Evolutionary conservation across 2,888 invertebrate species (phyloP), one percentile per base, ranked within the genome.

Genomic region (Trissonchulus latispiculum): DNA sequence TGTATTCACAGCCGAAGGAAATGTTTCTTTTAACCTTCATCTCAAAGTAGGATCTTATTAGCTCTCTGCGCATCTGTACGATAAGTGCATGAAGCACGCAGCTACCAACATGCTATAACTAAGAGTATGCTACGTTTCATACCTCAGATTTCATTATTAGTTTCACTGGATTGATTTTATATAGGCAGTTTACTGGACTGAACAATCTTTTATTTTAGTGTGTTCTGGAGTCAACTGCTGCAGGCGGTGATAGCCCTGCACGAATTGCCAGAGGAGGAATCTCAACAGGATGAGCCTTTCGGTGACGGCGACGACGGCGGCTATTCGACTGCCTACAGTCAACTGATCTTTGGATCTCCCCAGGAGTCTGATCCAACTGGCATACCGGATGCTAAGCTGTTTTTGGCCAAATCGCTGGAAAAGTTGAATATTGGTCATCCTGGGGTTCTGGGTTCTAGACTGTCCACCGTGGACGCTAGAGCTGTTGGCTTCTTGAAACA

Each of bases 251-350:
- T 96, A 59, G 89, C 90, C 72, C 86, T 95, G 78, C 93, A 95
- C 84, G 95, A 96, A 86, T 85, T 93, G 79, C 94, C 95, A 0
- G 88, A 90, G 61, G 94, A 95, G 85, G 90, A 90, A 77, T 88
- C 88, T 0, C 76, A 84, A 1, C 87, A 89, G 0, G 90, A 91
- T 1, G 48, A 48, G 23, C 23, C 23, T 8, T 15, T 8, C n/a
- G 64, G 64, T 28, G 36, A 29, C 1, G 71, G 48, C 23, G 67
- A 36, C 1, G 1, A 35, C 29, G 18, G 62, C n/a, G 91, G 92
- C 74, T 94, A 91, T 84, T 92, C 93, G 85, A 90, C 90, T 3
- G 90, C 91, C 75, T 94, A 92, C 84, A 90, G 92, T 1, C 92
- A 93, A 81, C 87, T 96, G 23, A 88, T 90, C 28, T 95, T 91